Evolutionary conservation across 2,888 invertebrate genomes (phyloP), one percentile per base, ranked within the genome.

Genomic region (Escarpia spicata): DNA sequence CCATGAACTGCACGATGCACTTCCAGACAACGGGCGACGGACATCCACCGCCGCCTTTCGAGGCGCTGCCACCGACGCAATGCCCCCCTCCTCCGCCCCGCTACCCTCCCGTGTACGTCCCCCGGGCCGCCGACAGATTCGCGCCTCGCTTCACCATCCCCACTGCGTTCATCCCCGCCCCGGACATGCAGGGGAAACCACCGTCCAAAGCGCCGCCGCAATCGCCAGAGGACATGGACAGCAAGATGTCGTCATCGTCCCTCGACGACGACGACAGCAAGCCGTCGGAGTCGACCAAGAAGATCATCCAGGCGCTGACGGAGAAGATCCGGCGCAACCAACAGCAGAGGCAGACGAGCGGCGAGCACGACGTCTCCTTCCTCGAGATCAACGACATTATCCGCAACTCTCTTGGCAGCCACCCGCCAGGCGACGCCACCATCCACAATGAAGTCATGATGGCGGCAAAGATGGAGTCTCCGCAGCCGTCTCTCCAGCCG

Each of bases 221-320:
- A 19, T 52, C 52, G 52, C 37, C 90, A 0, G 45, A 43, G 44
- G 90, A 92, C 43, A 60, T 92, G 19, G 90, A 92, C 10, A 91
- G 89, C 52, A 93, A 92, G 58, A 90, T 91, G 26, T 93, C 93
- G 19, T 91, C 92, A 15, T 92, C 92, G 19, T 92, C 95, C 6
- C 90, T 43, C 3, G n/a, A 89, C 37, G 89, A 43, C 10, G 90
- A 89, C 60, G 90, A 92, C 10, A 91, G 89, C 90, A 93, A 92
- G 58, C 92, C 92, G 26, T 93, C 93, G 19, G 93, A 93, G 37
- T 92, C 92, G 19, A 93, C 95, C 3, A 95, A 94, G 93, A 94
- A 94, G 91, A 94, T 95, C 52, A 94, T 94, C 92, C 94, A 95
- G 93, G 95, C 95, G 60, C 92, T 95, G 91, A 94, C 94, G n/a